Evolutionary conservation across 1,140 invertebrate genomes (phyloP).

Genomic region (Semibalanus balanoides): DNA sequence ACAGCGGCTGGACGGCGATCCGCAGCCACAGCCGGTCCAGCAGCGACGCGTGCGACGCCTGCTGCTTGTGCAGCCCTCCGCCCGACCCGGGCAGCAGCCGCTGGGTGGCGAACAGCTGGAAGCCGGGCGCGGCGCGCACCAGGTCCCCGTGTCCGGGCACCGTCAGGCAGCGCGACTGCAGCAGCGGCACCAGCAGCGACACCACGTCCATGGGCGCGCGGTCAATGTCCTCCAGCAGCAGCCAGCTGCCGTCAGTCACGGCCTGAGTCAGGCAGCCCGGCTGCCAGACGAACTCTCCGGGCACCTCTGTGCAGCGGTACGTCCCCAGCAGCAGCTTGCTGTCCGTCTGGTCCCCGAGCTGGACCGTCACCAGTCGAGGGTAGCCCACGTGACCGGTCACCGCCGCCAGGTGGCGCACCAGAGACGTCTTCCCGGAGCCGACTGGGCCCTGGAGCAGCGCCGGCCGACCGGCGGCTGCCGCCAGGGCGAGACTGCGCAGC

Average conservation of each 20-base stretch:
- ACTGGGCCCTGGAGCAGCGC: slow-evolving; percentile 78
- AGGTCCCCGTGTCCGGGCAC: slow-evolving; percentile 74
- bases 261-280: slow-evolving; percentile 81
- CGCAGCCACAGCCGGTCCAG: slow-evolving; percentile 58
- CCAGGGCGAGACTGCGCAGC: slow-evolving; percentile 42
- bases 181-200: slow-evolving; percentile 64
- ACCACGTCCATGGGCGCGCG: slow-evolving; percentile 82
- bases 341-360: slow-evolving; percentile 96
- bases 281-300: slow-evolving; percentile 94
- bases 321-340: slow-evolving; percentile 85
- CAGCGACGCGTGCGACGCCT: slow-evolving; percentile 35
- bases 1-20: slow-evolving; percentile 65
- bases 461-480: slow-evolving; percentile 53
- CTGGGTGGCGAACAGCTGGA: slow-evolving; percentile 83
- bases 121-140: slow-evolving; percentile 58
- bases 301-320: slow-evolving; percentile 89
- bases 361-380: slow-evolving; percentile 54
- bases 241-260: slow-evolving; percentile 73
- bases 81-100: slow-evolving; percentile 47
- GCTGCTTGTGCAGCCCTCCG: slow-evolving; percentile 45
- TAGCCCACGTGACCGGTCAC: slow-evolving; percentile 44
- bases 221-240: slow-evolving; percentile 93
- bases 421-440: slow-evolving; percentile 83
- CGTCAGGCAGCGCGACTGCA: slow-evolving; percentile 49
- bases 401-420: slow-evolving; percentile 73